Conservation (phyloP, 2,797 vertebrate species). For the Acanthurus leucopareius region DNA sequence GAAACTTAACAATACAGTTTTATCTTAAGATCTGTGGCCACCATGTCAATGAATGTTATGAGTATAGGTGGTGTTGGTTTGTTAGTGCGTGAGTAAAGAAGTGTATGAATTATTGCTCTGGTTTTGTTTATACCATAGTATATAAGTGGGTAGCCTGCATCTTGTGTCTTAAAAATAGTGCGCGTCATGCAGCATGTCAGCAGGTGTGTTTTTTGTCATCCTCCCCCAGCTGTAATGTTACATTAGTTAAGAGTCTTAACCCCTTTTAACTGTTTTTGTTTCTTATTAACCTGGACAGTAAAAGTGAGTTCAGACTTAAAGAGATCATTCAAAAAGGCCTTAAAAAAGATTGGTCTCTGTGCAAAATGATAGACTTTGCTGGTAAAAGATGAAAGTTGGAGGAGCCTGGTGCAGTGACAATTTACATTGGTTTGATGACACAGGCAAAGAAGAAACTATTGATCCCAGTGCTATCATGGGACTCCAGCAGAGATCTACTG, state of each 20-base stretch:
- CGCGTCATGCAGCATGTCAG: neutral
- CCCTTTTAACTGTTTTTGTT: conserved; percentile 1
- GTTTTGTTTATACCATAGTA: too few relatives aligned
- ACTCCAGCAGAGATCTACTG: conserved; percentile 19
- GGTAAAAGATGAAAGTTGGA: conserved; percentile 19
- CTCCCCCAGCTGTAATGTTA: neutral
- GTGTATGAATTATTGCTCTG: too few relatives aligned
- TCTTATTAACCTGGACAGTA: conserved; percentile 9
- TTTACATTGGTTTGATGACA: conserved; percentile 21
- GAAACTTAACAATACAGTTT: too few relatives aligned
- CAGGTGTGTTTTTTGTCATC: neutral
- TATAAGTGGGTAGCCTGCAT: too few relatives aligned
- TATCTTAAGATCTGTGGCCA: too few relatives aligned
- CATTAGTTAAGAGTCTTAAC: neutral
- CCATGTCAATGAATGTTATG: too few relatives aligned
- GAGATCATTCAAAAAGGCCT: neutral
- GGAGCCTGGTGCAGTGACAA: neutral
- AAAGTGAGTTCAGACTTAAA: neutral
- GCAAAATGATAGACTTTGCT: conserved; percentile 1
- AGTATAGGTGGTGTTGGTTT: too few relatives aligned
- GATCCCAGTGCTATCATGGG: conserved; percentile 38
- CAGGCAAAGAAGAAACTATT: conserved; percentile 36
- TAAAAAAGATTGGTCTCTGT: too few relatives aligned
- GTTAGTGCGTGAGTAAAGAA: too few relatives aligned
- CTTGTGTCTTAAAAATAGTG: too few relatives aligned